Percentiles rank a stretch among this genome's conserved stretches.
These are phyloP conservation scores for Drosophila rubida DNA, from an alignment of 2,888 invertebrate genomes.

Conservation along the genomic window DNA sequence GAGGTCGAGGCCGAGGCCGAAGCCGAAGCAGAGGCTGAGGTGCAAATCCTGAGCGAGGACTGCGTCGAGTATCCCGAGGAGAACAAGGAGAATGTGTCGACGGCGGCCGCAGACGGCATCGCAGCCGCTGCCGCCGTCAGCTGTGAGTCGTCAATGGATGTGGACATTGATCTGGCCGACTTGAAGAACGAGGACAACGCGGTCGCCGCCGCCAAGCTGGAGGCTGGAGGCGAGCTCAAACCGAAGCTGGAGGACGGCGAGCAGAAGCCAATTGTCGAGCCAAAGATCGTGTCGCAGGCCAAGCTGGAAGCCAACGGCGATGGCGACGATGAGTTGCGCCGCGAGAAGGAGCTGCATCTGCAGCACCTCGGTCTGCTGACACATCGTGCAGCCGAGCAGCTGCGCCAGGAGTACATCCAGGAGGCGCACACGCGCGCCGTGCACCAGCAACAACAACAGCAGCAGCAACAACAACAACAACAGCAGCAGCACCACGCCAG, in stretches of 20 bases:
- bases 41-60: constrained; percentile 22
- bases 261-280: constrained; percentile 52
- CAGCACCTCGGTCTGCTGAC: constrained; percentile 91
- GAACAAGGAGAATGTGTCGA: constrained; percentile 64
- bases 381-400: constrained; percentile 89
- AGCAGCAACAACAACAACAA: constrained; percentile 35
- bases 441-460: constrained; percentile 57
- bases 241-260: constrained; percentile 44
- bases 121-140: constrained; percentile 21
- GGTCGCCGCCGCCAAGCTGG: constrained; percentile 5
- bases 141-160: constrained; percentile 17
- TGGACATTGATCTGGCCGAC: constrained; percentile 34
- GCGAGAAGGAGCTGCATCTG: constrained; percentile 90
- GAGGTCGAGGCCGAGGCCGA: constrained; percentile 35
- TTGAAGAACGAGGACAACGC: constrained; percentile 34
- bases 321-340: constrained; percentile 86
- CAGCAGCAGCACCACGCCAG: constrained; percentile 38
- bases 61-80: constrained; percentile 53
- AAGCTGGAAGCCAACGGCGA: constrained; percentile 28
- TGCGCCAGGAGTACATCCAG: constrained; percentile 84
- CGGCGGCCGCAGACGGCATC: constrained; percentile 38
- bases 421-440: constrained; percentile 65
- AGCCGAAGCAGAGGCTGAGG: constrained; percentile 33
- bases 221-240: background rate
- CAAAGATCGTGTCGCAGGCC: constrained; percentile 24